Conservation (phyloP, 92 coral and sea anemone genomes). For the Hydrozoanthus gracilis region DNA sequence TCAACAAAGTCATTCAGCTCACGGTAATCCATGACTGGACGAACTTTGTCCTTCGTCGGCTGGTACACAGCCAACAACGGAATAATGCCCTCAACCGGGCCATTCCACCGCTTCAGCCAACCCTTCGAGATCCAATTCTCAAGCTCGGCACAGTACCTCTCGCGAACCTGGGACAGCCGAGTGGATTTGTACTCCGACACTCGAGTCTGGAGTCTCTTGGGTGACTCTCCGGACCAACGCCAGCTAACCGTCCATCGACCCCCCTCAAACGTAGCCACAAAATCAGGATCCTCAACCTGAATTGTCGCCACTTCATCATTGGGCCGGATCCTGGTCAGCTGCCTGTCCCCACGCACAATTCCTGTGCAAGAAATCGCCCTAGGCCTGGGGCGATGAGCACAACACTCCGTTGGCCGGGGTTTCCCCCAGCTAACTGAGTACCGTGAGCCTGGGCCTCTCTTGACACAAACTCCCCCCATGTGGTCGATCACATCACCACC, state of each 20-base stretch:
- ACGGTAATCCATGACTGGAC: constrained; percentile 21
- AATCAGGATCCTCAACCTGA: constrained; percentile 20
- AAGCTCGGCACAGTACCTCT: constrained; percentile 22
- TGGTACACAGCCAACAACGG: constrained; percentile 22
- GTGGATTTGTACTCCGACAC: constrained; percentile 21
- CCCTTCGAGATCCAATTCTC: constrained; percentile 21
- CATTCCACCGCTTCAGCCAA: constrained; percentile 22
- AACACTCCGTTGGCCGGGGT: constrained; percentile 23
- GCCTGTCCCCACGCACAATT: constrained; percentile 20
- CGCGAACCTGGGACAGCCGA: constrained; percentile 23
- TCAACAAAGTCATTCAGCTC: constrained; percentile 20
- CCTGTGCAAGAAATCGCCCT: constrained; percentile 22
- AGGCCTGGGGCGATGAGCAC: constrained; percentile 23
- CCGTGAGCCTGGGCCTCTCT: constrained; percentile 23
- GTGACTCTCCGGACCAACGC: constrained; percentile 23
- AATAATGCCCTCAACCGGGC: constrained; percentile 22
- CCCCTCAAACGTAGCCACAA: constrained; percentile 22
- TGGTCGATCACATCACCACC: constrained; percentile 22
- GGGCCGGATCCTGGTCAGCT: constrained; percentile 23
- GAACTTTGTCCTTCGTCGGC: constrained; percentile 22
- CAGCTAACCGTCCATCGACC: constrained; percentile 15
- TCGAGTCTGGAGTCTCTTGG: constrained; percentile 22
- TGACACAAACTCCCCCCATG: constrained; percentile 22
- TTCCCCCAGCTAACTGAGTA: constrained; percentile 21
- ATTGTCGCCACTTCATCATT: constrained; percentile 20